phyloP scores from a whole-genome alignment of 2,888 invertebrate genomes.

The Rhabditoides inermis region DNA sequence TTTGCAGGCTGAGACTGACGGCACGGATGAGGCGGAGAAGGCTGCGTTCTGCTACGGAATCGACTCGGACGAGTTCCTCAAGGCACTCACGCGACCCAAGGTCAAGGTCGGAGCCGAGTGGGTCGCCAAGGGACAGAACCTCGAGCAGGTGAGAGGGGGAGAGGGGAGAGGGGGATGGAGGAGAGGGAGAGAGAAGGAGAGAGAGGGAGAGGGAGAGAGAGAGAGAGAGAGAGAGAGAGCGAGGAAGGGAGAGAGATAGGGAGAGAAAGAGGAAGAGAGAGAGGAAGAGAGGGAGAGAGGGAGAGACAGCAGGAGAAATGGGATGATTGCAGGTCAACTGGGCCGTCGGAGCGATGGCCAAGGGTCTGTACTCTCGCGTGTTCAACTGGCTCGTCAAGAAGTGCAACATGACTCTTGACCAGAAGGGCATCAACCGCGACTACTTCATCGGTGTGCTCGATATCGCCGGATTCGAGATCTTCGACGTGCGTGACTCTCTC shows the following conservation, averaged over 20 bases:
- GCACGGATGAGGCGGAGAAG: constrained; percentile 41
- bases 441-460: constrained; percentile 96
- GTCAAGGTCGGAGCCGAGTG: constrained; percentile 58
- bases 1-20: constrained; percentile 70
- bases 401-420: constrained; percentile 55
- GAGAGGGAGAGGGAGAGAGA: no score
- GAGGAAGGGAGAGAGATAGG: no score
- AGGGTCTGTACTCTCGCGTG: constrained; percentile 56
- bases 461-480: constrained; percentile 99
- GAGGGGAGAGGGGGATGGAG: no score
- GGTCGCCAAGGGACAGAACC: constrained; percentile 58
- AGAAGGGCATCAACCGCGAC: constrained; percentile 80
- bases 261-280: no score
- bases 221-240: no score
- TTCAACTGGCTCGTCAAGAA: constrained; percentile 58
- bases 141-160: constrained; percentile 56
- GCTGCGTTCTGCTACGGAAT: constrained; percentile 49
- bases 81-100: constrained; percentile 57
- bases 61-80: constrained; percentile 51
- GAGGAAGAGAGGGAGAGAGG: no score
- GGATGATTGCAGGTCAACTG: constrained; percentile 32
- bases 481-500: constrained; percentile 63
- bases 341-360: constrained; percentile 55
- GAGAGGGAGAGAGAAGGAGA: no score
- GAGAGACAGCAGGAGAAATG: no score